These are phyloP conservation scores for Epirrhoe alternata DNA, from an alignment of 2,888 invertebrate genomes.

Conservation along the genomic window DNA sequence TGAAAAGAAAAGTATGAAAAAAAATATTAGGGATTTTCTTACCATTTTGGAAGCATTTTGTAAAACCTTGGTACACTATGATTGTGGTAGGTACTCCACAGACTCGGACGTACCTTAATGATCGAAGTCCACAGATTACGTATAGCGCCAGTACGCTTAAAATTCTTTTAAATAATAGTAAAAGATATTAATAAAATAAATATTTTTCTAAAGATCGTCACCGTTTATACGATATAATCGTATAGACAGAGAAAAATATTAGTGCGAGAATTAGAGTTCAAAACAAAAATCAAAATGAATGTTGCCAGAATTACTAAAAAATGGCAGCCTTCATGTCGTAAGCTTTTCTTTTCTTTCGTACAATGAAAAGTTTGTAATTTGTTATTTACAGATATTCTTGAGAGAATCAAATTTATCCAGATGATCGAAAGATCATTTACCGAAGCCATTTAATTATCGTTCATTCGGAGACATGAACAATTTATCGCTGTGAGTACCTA, in stretches of 20 bases:
- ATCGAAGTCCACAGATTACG: too few species aligned
- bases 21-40: background rate
- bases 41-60: background rate
- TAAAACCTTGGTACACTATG: background rate
- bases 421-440: constrained; percentile 58
- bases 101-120: too few species aligned
- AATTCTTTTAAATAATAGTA: too few species aligned
- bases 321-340: constrained; percentile 84
- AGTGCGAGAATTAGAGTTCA: constrained; percentile 28
- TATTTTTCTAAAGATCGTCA: background rate
- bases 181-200: too few species aligned
- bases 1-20: too few species aligned
- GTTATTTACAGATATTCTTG: constrained; percentile 62
- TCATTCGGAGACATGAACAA: constrained; percentile 69
- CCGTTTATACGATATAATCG: too few species aligned
- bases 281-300: constrained; percentile 53
- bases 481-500: constrained; percentile 75
- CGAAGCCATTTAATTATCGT: constrained; percentile 58
- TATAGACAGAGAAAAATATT: background rate
- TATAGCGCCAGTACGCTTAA: too few species aligned
- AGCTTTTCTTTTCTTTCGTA: constrained; percentile 79
- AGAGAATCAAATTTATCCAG: constrained; percentile 63
- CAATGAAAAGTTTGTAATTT: constrained; percentile 74
- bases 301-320: constrained; percentile 76
- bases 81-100: too few species aligned